These are phyloP conservation scores for Chaenocephalus aceratus DNA, from an alignment of 2,113 vertebrate genomes.

Conservation along the genomic window DNA sequence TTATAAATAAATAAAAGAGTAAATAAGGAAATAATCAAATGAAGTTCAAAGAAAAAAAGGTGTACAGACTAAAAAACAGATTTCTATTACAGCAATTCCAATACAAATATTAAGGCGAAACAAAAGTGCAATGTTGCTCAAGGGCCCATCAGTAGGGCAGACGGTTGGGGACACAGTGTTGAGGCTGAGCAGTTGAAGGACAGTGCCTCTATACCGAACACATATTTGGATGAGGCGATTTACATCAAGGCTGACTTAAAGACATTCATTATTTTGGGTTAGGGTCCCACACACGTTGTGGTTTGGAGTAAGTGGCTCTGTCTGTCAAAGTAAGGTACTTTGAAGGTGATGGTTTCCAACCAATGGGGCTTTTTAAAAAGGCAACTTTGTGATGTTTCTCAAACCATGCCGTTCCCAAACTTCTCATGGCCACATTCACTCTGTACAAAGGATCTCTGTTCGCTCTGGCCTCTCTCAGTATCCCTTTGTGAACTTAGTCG, in stretches of 20 bases:
- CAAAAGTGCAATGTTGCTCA: conserved; percentile 1
- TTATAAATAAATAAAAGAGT: not conserved
- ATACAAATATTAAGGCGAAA: not conserved
- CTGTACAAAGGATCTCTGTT: conserved; percentile 85
- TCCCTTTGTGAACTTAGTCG: conserved; percentile 83
- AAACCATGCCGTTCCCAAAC: conserved; percentile 77
- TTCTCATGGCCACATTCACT: conserved; percentile 82
- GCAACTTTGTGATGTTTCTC: conserved; percentile 82
- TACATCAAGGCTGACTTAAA: not conserved
- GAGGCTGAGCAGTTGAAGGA: not conserved
- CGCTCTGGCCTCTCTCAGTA: conserved; percentile 79
- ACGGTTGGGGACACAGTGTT: not conserved
- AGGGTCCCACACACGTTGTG: conserved; percentile 31
- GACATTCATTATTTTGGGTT: not conserved
- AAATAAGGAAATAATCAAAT: not conserved
- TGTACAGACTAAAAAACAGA: not conserved
- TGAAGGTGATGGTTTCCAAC: conserved; percentile 50
- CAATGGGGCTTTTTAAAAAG: conserved; percentile 62
- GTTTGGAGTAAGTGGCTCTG: conserved; percentile 7
- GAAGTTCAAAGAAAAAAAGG: not conserved
- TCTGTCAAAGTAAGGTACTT: conserved; percentile 39
- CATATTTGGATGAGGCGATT: not conserved
- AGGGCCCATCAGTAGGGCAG: not conserved
- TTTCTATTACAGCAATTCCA: conserved; percentile 4
- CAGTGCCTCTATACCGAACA: not conserved